Percentiles rank a stretch among this genome's conserved stretches.
Conservation (phyloP, 2,797 vertebrate genomes). For the Micropoecilia bifurca region DNA sequence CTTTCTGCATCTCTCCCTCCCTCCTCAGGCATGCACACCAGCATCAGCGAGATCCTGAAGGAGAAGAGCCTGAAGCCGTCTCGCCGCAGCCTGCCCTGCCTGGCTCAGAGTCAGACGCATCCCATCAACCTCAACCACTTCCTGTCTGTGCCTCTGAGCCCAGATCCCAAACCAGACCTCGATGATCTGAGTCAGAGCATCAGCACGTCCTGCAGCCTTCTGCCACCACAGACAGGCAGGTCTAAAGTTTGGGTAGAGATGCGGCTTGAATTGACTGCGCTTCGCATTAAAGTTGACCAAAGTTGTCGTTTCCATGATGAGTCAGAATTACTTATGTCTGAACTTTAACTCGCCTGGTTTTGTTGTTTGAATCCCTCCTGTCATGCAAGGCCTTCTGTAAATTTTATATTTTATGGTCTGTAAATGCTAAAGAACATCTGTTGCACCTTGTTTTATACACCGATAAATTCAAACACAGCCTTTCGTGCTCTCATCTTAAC, state of each 20-base stretch:
- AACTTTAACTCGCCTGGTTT: not conserved
- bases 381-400: not conserved
- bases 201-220: conserved; percentile 82
- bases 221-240: conserved; percentile 79
- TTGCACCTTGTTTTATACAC: not conserved
- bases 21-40: conserved; percentile 92
- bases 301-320: not conserved
- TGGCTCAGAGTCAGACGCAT: conserved; percentile 92
- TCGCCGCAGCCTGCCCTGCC: conserved; percentile 93
- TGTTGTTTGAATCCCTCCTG: not conserved
- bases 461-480: not conserved
- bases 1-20: conserved; percentile 8
- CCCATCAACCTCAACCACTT: conserved; percentile 93
- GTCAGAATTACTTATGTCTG: not conserved
- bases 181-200: conserved; percentile 76
- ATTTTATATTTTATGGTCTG: not conserved
- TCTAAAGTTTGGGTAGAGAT: conserved; percentile 2
- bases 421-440: not conserved
- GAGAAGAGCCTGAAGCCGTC: conserved; percentile 93
- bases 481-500: not conserved
- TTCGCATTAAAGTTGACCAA: conserved; percentile 1
- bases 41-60: conserved; percentile 95
- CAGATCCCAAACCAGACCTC: conserved; percentile 72
- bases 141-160: conserved; percentile 85
- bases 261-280: not conserved